Conservation (phyloP, 2,113 vertebrate species). For the Hydrolagus affinis region DNA sequence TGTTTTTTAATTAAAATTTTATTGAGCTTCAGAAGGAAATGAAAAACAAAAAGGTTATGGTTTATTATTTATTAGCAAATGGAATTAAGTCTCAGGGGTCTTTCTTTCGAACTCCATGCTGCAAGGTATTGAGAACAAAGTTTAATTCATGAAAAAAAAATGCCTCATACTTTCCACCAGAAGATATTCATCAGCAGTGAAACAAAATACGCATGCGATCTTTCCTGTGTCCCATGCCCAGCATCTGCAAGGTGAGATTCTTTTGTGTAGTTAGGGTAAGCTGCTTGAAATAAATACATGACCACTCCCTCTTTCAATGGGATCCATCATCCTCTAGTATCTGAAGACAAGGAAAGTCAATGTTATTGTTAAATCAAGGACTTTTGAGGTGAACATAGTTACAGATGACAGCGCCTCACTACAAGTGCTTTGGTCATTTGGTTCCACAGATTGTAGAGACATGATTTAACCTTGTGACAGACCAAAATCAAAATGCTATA, state of each 20-base stretch:
- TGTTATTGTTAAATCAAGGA: too few relatives aligned
- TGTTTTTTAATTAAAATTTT: not conserved
- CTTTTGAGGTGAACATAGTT: not conserved
- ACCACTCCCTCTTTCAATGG: not conserved
- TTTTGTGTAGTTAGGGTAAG: not conserved
- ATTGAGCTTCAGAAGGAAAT: not conserved
- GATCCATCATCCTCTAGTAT: not conserved
- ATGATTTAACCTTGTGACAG: not conserved
- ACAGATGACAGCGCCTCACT: not conserved
- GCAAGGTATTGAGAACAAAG: not conserved
- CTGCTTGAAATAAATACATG: not conserved
- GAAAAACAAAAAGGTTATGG: not conserved
- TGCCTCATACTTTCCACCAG: not conserved
- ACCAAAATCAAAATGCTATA: not conserved
- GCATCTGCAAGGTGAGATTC: not conserved
- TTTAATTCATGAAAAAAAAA: slow-evolving; percentile 9
- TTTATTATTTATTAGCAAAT: not conserved
- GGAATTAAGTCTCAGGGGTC: not conserved
- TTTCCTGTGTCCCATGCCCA: not conserved
- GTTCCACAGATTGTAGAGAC: not conserved
- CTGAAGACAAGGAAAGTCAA: not conserved
- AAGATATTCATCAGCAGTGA: not conserved
- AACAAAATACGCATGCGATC: too few relatives aligned
- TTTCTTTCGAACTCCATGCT: not conserved
- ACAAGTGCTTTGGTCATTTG: not conserved